Conservation (phyloP, 2,888 invertebrate species). For the Steinernema carpocapsae region DNA sequence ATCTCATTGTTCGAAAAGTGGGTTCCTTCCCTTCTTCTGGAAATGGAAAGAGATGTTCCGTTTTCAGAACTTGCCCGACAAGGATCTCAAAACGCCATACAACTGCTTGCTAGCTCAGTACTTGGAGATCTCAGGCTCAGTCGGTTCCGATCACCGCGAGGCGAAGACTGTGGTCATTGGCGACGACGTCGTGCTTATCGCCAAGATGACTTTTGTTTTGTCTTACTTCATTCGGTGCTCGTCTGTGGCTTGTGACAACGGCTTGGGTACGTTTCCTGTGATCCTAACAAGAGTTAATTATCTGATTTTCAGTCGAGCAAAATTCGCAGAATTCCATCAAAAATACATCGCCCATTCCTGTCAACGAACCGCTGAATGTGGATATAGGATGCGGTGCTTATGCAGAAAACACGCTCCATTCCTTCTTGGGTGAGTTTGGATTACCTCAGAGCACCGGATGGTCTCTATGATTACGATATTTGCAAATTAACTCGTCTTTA, state of each 20-base stretch:
- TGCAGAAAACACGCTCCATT: no score
- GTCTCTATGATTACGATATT: no score
- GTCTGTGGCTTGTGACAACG: constrained; percentile 49
- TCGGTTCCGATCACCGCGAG: constrained; percentile 80
- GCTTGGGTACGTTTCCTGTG: not conserved
- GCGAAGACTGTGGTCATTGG: constrained; percentile 80
- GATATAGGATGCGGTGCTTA: no score
- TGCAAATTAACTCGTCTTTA: no score
- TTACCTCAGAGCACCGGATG: no score
- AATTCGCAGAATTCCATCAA: no score
- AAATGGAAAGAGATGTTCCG: no score
- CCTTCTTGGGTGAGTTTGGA: no score
- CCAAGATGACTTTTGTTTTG: constrained; percentile 79
- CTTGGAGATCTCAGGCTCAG: constrained; percentile 75
- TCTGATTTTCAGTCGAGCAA: no score
- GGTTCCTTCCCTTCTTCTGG: constrained; percentile 18
- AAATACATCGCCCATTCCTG: no score
- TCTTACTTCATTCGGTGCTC: constrained; percentile 85
- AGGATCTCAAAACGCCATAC: constrained; percentile 74
- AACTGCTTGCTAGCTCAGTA: constrained; percentile 90
- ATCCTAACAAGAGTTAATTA: no score
- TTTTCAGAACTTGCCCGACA: constrained; percentile 14
- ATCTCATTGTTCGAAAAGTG: constrained; percentile 52
- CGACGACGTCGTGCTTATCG: constrained; percentile 76
- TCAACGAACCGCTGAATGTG: no score